These are phyloP conservation scores for Romanogobio albipinnatus DNA, from an alignment of 2,113 vertebrate genomes.

Conservation along the genomic window DNA sequence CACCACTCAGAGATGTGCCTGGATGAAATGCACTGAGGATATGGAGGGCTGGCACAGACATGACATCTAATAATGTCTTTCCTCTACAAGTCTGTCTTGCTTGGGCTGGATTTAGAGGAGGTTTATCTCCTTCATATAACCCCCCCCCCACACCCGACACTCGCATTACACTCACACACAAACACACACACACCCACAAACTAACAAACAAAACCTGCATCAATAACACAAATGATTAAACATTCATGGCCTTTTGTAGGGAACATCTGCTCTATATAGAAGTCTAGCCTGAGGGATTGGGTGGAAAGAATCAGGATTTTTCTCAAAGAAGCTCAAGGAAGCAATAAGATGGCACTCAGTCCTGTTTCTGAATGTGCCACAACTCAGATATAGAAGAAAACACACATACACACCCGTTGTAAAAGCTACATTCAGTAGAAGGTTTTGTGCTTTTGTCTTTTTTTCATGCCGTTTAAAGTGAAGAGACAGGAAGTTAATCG, in stretches of 20 bases:
- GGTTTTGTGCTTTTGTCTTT: neutral
- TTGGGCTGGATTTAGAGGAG: conserved; percentile 37
- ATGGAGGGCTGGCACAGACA: conserved; percentile 42
- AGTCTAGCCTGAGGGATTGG: conserved; percentile 76
- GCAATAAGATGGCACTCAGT: conserved; percentile 71
- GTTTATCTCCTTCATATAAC: conserved; percentile 52
- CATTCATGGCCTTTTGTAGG: conserved; percentile 82
- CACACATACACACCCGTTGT: neutral
- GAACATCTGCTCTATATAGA: conserved; percentile 81
- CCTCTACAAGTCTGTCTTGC: conserved; percentile 37
- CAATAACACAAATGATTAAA: conserved; percentile 89
- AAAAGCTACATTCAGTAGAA: neutral
- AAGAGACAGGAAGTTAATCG: neutral
- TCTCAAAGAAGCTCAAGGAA: conserved; percentile 73
- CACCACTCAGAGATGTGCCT: conserved; percentile 11
- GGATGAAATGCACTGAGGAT: conserved; percentile 38
- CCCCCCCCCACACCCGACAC: conserved; percentile 54
- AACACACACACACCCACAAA: conserved; percentile 63
- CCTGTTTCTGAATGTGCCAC: conserved; percentile 44
- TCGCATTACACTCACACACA: conserved; percentile 39
- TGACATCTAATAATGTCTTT: conserved; percentile 51
- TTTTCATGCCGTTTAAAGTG: neutral
- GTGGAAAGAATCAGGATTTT: conserved; percentile 77
- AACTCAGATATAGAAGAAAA: conserved; percentile 44
- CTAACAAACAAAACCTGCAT: conserved; percentile 79